Base-by-base conservation (phyloP, 2,113 vertebrate species). In the Percina caprodes region DNA sequence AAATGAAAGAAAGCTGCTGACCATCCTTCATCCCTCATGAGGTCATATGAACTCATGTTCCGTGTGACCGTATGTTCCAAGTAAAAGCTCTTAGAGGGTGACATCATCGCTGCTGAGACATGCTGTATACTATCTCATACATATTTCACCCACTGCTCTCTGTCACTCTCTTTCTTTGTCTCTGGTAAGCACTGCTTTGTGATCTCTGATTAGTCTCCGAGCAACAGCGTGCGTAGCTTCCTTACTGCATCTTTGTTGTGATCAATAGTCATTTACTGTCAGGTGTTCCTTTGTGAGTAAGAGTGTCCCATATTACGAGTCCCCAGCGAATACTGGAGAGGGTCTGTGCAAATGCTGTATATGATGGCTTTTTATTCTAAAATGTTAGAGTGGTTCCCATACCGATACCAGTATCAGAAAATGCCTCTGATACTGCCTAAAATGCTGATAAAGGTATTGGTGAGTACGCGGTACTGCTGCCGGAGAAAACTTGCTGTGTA, bases 31-130 rank as follows among this genome's bases (percentile, higher is more conserved):
- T 74, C 52, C 46, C 51, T 52, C n/a, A 46, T 86, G 87, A 85
- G 71, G 78, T 86, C 84, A 42, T 10, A 42, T 42, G 39, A 42
- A 42, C 39, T 42, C 39, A 2, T 42, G 39, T 39, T 39, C 35
- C 35, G 8, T 39, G 7, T 39, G 79, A 61, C 67, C 58, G 42
- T 18, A 55, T 69, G 48, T 48, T 19, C 51, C 35, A 35, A 52
- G 60, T 33, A 67, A 66, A 67, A 72, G 69, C 84, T 82, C 58
- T 84, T 19, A 80, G 51, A 74, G 52, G 77, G 12, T 91, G 89
- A 92, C 86, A 86, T 91, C 85, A 86, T 74, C 49, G 0, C 77
- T 60, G 35, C 39, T 0, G 56, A 68, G 80, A 54, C 46, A 15
- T 21, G 13, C 42, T 3, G 58, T 58, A 54, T 18, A 30, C 48